phyloP scores from a whole-genome alignment of 2,888 invertebrate genomes.

The Campopleginae sp. region DNA sequence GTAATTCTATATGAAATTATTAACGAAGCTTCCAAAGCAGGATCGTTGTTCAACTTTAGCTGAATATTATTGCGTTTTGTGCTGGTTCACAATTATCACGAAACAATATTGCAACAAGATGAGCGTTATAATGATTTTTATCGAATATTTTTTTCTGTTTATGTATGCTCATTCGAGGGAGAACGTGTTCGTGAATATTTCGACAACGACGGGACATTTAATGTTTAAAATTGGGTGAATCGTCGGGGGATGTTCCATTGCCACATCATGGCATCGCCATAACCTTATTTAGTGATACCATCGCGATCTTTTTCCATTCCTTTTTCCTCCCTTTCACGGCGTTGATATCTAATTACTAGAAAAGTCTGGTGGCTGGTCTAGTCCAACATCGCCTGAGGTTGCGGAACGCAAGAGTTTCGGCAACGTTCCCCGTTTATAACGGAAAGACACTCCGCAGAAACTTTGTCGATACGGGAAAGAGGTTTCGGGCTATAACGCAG shows the following conservation, averaged over 20 bases:
- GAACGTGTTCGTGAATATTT: neutral
- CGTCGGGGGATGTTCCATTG: constrained; percentile 60
- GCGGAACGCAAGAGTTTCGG: constrained; percentile 57
- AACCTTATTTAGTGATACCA: constrained; percentile 2
- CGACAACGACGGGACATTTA: constrained; percentile 37
- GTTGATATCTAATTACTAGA: constrained; percentile 78
- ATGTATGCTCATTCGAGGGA: too few relatives aligned
- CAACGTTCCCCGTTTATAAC: constrained; percentile 43
- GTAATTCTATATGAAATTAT: neutral
- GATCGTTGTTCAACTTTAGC: neutral
- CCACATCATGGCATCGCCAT: constrained; percentile 36
- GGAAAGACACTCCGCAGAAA: constrained; percentile 76
- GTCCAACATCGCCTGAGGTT: constrained; percentile 25
- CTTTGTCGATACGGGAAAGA: constrained; percentile 74
- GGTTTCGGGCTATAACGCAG: constrained; percentile 52
- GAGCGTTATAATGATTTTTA: too few relatives aligned
- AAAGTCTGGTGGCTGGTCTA: constrained; percentile 67
- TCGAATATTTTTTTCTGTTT: too few relatives aligned
- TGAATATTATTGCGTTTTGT: neutral
- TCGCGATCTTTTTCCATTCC: neutral
- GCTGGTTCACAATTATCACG: neutral
- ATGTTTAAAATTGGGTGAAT: constrained; percentile 70
- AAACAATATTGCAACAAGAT: neutral
- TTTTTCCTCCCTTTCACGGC: neutral
- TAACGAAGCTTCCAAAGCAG: neutral